Percentiles rank a stretch among this genome's conserved stretches.
These are phyloP conservation scores for Drosophila orena DNA, from an alignment of 1,140 invertebrate species.

Conservation along the genomic window DNA sequence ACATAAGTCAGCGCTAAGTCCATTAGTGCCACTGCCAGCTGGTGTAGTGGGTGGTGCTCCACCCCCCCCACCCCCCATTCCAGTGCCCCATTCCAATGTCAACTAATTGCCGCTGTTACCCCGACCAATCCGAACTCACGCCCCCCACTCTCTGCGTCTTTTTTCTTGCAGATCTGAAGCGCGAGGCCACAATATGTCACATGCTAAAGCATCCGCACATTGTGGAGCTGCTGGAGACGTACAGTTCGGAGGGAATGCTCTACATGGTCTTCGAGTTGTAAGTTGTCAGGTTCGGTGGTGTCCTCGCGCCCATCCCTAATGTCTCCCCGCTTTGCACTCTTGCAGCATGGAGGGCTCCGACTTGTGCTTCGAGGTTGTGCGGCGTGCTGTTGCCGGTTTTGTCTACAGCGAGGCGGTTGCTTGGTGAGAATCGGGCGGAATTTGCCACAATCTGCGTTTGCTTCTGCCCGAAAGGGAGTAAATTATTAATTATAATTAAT, in stretches of 20 bases:
- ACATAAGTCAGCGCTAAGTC: conserved; percentile 76
- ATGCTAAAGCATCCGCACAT: conserved; percentile 99
- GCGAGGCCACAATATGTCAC: conserved; percentile 99
- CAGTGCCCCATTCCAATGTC: conserved; percentile 35
- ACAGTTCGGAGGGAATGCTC: conserved; percentile 99
- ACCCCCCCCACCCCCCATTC: neutral
- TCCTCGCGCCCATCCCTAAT: conserved; percentile 39
- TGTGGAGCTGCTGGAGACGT: conserved; percentile 98
- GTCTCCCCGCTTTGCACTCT: conserved; percentile 78
- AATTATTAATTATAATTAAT: conserved; percentile 22
- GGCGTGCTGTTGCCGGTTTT: conserved; percentile 97
- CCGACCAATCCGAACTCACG: neutral
- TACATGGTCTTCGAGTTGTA: conserved; percentile 99
- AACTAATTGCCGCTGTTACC: conserved; percentile 67
- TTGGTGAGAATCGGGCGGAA: conserved; percentile 89
- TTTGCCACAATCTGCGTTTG: conserved; percentile 2
- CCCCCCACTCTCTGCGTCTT: neutral
- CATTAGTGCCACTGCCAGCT: conserved; percentile 69
- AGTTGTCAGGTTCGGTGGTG: conserved; percentile 86
- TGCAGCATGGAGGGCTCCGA: conserved; percentile 99
- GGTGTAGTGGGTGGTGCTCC: conserved; percentile 32
- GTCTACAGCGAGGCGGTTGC: conserved; percentile 99
- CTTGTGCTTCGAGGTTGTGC: conserved; percentile 99
- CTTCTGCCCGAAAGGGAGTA: conserved; percentile 12
- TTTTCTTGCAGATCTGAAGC: conserved; percentile 93